Percentiles rank a stretch among this genome's conserved stretches.
phyloP scores from a whole-genome alignment of 2,797 vertebrate species.

The Erithacus rubecula region DNA sequence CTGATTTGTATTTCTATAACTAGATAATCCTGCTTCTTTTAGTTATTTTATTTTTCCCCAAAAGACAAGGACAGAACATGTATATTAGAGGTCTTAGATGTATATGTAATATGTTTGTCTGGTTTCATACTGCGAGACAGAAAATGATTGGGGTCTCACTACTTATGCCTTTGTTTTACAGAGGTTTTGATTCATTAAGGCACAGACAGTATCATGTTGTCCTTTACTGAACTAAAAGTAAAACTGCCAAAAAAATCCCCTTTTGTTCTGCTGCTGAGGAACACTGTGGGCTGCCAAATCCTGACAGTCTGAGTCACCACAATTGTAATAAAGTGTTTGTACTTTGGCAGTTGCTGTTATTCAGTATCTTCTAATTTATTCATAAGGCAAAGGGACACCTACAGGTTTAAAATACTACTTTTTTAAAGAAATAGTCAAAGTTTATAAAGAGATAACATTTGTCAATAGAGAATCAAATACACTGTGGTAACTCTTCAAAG shows the following conservation, averaged over 20 bases:
- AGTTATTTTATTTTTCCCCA: neutral
- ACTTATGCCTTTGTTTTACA: neutral
- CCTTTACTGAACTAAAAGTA: constrained; percentile 62
- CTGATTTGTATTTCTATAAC: neutral
- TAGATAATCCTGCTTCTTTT: neutral
- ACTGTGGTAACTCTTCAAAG: neutral
- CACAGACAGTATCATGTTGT: constrained; percentile 53
- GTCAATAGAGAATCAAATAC: neutral
- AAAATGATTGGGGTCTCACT: neutral
- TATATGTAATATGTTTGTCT: neutral
- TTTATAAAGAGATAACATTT: neutral
- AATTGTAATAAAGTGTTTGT: constrained; percentile 58
- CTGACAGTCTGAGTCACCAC: constrained; percentile 63
- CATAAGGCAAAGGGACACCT: constrained; percentile 29
- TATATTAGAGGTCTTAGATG: neutral
- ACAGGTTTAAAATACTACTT: constrained; percentile 26
- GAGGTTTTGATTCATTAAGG: constrained; percentile 40
- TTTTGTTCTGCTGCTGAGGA: constrained; percentile 68
- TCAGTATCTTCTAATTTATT: constrained; percentile 47
- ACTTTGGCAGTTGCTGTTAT: constrained; percentile 14
- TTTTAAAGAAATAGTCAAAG: neutral
- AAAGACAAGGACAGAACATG: neutral
- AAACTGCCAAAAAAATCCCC: constrained; percentile 45
- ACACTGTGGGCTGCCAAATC: constrained; percentile 63
- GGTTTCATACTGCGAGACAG: neutral